These are phyloP conservation scores for Phalangium opilio DNA, from an alignment of 2,888 invertebrate genomes.

Conservation along the genomic window DNA sequence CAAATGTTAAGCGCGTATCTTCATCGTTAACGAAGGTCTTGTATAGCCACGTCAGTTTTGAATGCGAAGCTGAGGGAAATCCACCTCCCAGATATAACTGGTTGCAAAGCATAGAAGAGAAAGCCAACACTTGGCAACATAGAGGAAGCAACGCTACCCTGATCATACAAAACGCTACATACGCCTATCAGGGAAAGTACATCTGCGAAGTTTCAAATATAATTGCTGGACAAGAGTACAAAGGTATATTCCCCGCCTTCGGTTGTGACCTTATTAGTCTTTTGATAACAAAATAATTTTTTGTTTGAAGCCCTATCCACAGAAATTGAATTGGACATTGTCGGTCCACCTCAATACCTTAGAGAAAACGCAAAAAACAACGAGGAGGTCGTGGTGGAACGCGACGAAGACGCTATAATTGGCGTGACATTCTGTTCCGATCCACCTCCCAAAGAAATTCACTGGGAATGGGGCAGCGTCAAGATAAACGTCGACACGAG, in stretches of 20 bases:
- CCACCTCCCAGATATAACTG: constrained; percentile 65
- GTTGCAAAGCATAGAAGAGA: constrained; percentile 44
- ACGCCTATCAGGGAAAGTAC: constrained; percentile 67
- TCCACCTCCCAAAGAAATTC: constrained; percentile 61
- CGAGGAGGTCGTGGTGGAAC: constrained; percentile 47
- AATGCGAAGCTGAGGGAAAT: constrained; percentile 74
- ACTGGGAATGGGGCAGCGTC: constrained; percentile 78
- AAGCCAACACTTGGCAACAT: constrained; percentile 22
- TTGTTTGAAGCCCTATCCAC: constrained; percentile 54
- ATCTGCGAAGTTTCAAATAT: constrained; percentile 69
- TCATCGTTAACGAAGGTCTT: no score
- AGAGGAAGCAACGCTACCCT: constrained; percentile 30
- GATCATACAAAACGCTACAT: constrained; percentile 66
- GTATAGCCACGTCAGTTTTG: constrained; percentile 62
- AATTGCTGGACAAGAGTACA: constrained; percentile 61
- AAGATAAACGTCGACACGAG: constrained; percentile 56
- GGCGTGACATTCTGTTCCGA: constrained; percentile 70
- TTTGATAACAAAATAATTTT: no score
- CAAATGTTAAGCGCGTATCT: not conserved
- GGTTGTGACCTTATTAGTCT: no score
- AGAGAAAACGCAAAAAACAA: constrained; percentile 31
- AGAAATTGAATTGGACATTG: constrained; percentile 22
- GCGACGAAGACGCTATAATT: constrained; percentile 61
- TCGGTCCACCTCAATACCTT: constrained; percentile 45
- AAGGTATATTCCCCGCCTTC: no score